Evolutionary conservation across 2,888 invertebrate species (phyloP).

Genomic region (Volucella zonaria): DNA sequence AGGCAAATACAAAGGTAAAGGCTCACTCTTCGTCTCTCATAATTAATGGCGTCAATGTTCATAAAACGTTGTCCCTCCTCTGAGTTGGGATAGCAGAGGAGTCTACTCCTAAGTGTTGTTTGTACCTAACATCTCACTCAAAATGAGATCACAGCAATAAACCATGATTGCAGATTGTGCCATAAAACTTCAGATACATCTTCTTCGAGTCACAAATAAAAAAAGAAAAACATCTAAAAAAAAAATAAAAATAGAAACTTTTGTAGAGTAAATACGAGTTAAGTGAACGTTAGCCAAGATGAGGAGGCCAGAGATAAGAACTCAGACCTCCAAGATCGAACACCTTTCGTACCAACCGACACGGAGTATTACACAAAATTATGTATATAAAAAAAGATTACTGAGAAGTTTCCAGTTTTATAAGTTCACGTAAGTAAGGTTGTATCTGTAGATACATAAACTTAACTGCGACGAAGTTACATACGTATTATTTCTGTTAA

Average conservation of each 20-base stretch:
- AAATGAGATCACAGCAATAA: conserved; percentile 69
- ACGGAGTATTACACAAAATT: neutral
- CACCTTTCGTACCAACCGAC: conserved; percentile 25
- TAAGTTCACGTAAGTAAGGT: conserved; percentile 32
- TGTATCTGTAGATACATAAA: conserved; percentile 11
- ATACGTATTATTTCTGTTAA: conserved; percentile 32
- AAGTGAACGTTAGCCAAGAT: conserved; percentile 43
- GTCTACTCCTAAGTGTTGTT: conserved; percentile 39
- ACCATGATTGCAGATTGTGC: conserved; percentile 60
- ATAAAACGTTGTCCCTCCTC: conserved; percentile 30
- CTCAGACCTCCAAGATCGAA: conserved; percentile 46
- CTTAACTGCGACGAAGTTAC: conserved; percentile 24
- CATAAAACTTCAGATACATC: conserved; percentile 62
- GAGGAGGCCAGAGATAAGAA: conserved; percentile 50
- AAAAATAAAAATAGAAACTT: neutral
- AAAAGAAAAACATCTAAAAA: neutral
- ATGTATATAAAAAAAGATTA: conserved; percentile 34
- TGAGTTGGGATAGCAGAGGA: neutral
- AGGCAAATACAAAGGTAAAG: conserved; percentile 25
- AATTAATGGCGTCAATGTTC: conserved; percentile 71
- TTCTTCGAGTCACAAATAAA: conserved; percentile 4
- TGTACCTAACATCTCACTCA: conserved; percentile 66
- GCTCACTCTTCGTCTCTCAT: conserved; percentile 44
- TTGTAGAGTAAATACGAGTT: conserved; percentile 8
- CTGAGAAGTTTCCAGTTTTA: conserved; percentile 49